These are phyloP conservation scores for Leucoptera coffeella DNA, from an alignment of 2,888 invertebrate species.

Conservation along the genomic window DNA sequence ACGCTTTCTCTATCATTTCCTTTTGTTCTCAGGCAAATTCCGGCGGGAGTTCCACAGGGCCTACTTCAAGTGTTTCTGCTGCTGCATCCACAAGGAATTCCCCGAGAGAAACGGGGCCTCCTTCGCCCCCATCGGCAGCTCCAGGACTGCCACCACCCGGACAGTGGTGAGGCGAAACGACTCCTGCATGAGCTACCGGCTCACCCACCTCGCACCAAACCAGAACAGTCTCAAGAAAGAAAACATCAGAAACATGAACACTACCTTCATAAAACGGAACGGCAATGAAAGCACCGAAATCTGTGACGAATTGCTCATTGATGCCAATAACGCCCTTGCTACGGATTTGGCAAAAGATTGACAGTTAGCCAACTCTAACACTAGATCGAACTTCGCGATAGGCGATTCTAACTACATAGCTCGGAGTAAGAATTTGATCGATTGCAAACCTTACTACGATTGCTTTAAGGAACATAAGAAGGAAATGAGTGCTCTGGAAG, in stretches of 20 bases:
- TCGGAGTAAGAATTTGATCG: constrained; percentile 33
- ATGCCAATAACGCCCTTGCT: constrained; percentile 32
- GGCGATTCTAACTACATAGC: constrained; percentile 26
- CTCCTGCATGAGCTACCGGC: constrained; percentile 36
- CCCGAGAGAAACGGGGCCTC: constrained; percentile 35
- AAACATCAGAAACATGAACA: constrained; percentile 30
- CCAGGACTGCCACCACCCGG: constrained; percentile 33
- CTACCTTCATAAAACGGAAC: constrained; percentile 43
- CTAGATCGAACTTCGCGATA: constrained; percentile 13
- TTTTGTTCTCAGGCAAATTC: constrained; percentile 67
- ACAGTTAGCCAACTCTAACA: constrained; percentile 20
- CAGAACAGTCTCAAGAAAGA: constrained; percentile 37
- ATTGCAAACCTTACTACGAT: constrained; percentile 41
- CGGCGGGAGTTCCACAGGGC: constrained; percentile 65
- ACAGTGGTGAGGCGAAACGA: constrained; percentile 40
- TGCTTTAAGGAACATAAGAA: constrained; percentile 21
- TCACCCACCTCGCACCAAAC: constrained; percentile 39
- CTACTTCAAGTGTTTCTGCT: constrained; percentile 58
- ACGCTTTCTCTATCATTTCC: constrained; percentile 5
- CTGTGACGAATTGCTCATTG: constrained; percentile 35
- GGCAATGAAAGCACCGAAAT: constrained; percentile 27
- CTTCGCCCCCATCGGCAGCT: constrained; percentile 37
- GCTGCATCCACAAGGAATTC: constrained; percentile 17
- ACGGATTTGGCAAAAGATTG: constrained; percentile 36
- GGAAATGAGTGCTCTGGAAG: neutral